These are phyloP conservation scores for Fopius arisanus DNA, from an alignment of 1,140 invertebrate species.

Conservation along the genomic window DNA sequence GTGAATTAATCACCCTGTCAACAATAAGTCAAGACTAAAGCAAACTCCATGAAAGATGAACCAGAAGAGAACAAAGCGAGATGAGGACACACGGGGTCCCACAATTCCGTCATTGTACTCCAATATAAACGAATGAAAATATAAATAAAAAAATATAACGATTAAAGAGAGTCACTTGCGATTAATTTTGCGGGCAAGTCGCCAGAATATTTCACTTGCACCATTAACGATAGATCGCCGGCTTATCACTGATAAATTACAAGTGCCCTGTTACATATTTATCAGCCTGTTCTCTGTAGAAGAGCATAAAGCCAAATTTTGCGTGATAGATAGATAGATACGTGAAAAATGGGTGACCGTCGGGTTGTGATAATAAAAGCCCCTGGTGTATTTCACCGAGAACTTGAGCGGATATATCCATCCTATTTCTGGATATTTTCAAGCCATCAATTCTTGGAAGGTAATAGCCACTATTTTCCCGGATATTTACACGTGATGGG, in stretches of 20 bases:
- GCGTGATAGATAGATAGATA: too few species aligned
- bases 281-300: too few species aligned
- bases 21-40: neutral
- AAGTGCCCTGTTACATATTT: too few species aligned
- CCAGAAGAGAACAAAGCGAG: neutral
- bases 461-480: neutral
- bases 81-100: neutral
- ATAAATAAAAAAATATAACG: slow-evolving; percentile 14
- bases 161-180: slow-evolving; percentile 27
- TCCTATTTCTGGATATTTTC: slow-evolving; percentile 25
- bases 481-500: neutral
- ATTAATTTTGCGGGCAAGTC: slow-evolving; percentile 25
- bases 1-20: neutral
- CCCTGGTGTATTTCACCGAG: slow-evolving; percentile 31
- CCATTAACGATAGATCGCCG: too few species aligned
- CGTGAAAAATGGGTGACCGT: neutral
- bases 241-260: too few species aligned
- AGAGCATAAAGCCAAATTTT: too few species aligned
- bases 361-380: slow-evolving; percentile 22
- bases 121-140: slow-evolving; percentile 26
- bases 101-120: slow-evolving; percentile 17
- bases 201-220: slow-evolving; percentile 1
- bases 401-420: slow-evolving; percentile 27
- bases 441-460: neutral
- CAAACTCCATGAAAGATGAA: neutral